Base-by-base conservation (phyloP, 2,797 vertebrate species). In the Calcarius lapponicus region DNA sequence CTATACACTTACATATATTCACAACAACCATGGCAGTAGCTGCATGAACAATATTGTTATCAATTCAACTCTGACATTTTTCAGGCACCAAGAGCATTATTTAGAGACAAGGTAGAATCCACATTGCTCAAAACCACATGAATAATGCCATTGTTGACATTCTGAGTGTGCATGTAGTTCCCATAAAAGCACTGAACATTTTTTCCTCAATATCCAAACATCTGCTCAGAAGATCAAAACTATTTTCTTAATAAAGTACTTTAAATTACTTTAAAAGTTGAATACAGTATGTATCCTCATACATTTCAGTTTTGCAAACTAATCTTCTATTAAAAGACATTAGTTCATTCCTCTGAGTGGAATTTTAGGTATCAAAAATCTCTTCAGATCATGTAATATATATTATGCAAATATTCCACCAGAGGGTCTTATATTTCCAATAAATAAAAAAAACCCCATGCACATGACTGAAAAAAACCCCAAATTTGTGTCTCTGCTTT, bases 401-500 rank as follows among this genome's bases (percentile, higher is more conserved):
- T 58, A 38, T 45, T 69, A 78, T 15, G 31, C 7, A 88, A 83
- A 92, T 74, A 80, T 36, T 71, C 34, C 28, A 67, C 19, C 8
- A 38, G 22, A 73, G 36, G 51, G 13, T 36, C 18, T 69, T 50
- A 3, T 34, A 88, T 56, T 74, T 74, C 28, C 25, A 61, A 57
- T 61, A 50, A 78, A 69, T 34, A 6, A 58, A 71, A 61, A 11
- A 74, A 7, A 0, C 0, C 5, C 2, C 51, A 29, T 5, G 7
- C 34, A 47, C 9, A 15, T 13, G 20, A 78, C 29, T 54, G 56
- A 60, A 94, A 73, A 73, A 81, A 67, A 65, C 0, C 24, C 8
- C 10, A 50, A 13, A 45, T 13, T 22, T 28, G 4, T 26, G 6
- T 3, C 18, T 56, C 32, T n/a, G n/a, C 12, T 80, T 62, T 74